phyloP scores from a whole-genome alignment of 2,888 invertebrate species.

The Magallana nippona region DNA sequence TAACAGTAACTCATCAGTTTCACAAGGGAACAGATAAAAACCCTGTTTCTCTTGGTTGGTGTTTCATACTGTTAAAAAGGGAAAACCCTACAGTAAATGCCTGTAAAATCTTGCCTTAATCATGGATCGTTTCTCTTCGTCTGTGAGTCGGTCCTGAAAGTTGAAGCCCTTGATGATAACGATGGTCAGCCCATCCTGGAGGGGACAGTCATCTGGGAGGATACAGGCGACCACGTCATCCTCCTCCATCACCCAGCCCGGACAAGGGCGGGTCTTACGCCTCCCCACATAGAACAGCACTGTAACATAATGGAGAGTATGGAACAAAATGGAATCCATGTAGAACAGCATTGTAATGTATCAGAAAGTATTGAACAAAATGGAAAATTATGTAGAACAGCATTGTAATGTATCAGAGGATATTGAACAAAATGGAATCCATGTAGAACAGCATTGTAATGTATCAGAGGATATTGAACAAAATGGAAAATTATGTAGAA shows the following conservation, averaged over 20 bases:
- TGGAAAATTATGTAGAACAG: slow-evolving; percentile 50
- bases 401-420: slow-evolving; percentile 52
- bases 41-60: too few relatives aligned
- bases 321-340: neutral
- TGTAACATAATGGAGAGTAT: slow-evolving; percentile 46
- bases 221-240: slow-evolving; percentile 65
- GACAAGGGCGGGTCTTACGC: slow-evolving; percentile 60
- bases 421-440: neutral
- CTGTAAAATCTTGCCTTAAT: slow-evolving; percentile 33
- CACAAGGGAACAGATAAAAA: too few relatives aligned
- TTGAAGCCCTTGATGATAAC: slow-evolving; percentile 57
- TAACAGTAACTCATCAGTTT: too few relatives aligned
- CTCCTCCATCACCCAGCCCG: slow-evolving; percentile 64
- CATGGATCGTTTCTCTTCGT: slow-evolving; percentile 56
- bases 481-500: slow-evolving; percentile 45
- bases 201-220: slow-evolving; percentile 55
- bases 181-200: slow-evolving; percentile 56
- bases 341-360: neutral
- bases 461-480: neutral
- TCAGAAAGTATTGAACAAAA: neutral
- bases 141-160: slow-evolving; percentile 58
- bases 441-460: neutral
- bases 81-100: too few relatives aligned
- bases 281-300: slow-evolving; percentile 62
- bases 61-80: too few relatives aligned